A percentile compares a stretch with the other conserved stretches of the same genome.
phyloP scores from a whole-genome alignment of 2,888 invertebrate genomes.

The Thereva nobilitata region DNA sequence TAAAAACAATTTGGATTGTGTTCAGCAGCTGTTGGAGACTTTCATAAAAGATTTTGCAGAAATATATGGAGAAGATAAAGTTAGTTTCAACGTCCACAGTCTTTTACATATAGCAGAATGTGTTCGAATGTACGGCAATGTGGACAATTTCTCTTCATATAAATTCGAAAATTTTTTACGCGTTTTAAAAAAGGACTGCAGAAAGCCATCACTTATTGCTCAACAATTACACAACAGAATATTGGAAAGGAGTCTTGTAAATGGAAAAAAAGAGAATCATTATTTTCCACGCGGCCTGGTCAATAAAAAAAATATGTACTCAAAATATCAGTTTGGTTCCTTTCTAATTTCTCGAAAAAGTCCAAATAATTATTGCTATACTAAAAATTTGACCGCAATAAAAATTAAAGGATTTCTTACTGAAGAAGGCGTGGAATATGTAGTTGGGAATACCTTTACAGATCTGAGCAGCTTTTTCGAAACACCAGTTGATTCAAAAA shows the following conservation, averaged over 20 bases:
- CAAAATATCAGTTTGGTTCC: slow-evolving; percentile 1
- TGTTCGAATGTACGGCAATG: too few relatives aligned
- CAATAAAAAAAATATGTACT: background rate
- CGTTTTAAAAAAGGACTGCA: slow-evolving; percentile 5
- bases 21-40: too few relatives aligned
- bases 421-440: background rate
- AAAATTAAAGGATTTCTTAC: slow-evolving; percentile 5
- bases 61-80: too few relatives aligned
- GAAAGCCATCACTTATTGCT: slow-evolving; percentile 3
- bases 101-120: too few relatives aligned
- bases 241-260: background rate
- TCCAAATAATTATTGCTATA: slow-evolving; percentile 8
- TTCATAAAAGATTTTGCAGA: too few relatives aligned
- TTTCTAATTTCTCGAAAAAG: background rate
- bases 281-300: background rate
- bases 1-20: too few relatives aligned
- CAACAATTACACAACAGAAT: background rate
- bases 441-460: background rate
- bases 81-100: too few relatives aligned
- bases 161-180: background rate
- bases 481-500: background rate
- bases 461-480: too few relatives aligned
- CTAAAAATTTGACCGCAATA: background rate
- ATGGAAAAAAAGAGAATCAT: background rate
- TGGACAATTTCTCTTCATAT: background rate